Conservation (phyloP, 2,797 vertebrate species). For the Ptychadena robeensis region DNA sequence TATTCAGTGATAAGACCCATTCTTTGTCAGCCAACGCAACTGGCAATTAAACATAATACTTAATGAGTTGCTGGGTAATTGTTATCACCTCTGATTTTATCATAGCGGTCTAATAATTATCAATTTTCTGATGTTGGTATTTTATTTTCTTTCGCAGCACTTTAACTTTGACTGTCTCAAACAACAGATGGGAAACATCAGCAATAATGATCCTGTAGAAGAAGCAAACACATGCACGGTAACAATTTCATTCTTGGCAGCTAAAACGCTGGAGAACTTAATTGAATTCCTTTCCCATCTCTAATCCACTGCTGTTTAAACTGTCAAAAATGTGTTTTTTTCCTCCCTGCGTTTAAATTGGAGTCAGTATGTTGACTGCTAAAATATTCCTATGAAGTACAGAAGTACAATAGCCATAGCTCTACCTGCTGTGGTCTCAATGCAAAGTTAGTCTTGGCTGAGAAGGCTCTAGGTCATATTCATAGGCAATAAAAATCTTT, state of each 20-base stretch:
- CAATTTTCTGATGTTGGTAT: constrained; percentile 56
- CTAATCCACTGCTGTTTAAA: constrained; percentile 63
- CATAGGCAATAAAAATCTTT: background rate
- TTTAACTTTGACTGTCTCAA: constrained; percentile 53
- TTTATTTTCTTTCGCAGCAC: constrained; percentile 55
- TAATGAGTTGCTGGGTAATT: constrained; percentile 52
- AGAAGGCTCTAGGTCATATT: background rate
- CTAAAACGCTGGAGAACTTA: constrained; percentile 61
- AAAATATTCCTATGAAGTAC: constrained; percentile 43
- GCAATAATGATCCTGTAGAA: constrained; percentile 62
- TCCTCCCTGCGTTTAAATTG: constrained; percentile 43
- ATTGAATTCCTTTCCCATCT: constrained; percentile 61
- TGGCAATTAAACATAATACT: constrained; percentile 31
- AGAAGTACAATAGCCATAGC: constrained; percentile 4
- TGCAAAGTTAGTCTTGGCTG: background rate
- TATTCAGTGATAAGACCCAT: constrained; percentile 4
- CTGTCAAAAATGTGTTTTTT: constrained; percentile 57
- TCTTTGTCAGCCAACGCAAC: background rate
- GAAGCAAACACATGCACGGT: constrained; percentile 60
- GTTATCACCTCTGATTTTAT: constrained; percentile 56
- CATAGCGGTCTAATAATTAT: constrained; percentile 55
- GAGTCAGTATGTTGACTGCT: constrained; percentile 40
- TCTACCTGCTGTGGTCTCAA: constrained; percentile 14
- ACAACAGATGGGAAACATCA: constrained; percentile 62
- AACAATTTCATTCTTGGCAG: constrained; percentile 62